These are phyloP conservation scores for Acanthochromis polyacanthus DNA, from an alignment of 2,113 vertebrate species.

Conservation along the genomic window DNA sequence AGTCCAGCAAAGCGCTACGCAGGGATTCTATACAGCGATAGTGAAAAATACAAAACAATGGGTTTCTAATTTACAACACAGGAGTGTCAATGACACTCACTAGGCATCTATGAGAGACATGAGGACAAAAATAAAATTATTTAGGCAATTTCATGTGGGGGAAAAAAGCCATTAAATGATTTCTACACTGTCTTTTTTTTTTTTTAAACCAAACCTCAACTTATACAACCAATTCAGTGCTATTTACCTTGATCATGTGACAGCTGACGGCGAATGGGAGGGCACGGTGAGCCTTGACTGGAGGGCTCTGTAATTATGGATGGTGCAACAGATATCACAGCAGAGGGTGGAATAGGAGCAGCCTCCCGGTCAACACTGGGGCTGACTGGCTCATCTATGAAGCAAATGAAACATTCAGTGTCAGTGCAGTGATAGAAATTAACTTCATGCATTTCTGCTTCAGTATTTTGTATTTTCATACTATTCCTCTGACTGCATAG, in stretches of 20 bases:
- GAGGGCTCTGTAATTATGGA: conserved; percentile 86
- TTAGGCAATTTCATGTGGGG: not conserved
- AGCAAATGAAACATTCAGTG: conserved; percentile 25
- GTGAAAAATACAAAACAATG: not conserved
- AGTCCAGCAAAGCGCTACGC: conserved; percentile 89
- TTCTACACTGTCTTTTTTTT: not conserved
- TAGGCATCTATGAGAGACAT: not conserved
- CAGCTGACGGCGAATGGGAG: conserved; percentile 93
- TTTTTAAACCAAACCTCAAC: not conserved
- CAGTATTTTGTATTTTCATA: not conserved
- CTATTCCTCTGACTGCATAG: not conserved
- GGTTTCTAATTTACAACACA: not conserved
- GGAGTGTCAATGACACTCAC: not conserved
- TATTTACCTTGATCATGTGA: conserved; percentile 96
- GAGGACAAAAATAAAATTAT: not conserved
- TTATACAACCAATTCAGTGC: not conserved
- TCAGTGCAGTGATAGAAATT: conserved; percentile 3
- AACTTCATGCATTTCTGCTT: conserved; percentile 1
- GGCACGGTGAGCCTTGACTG: conserved; percentile 88
- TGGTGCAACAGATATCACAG: conserved; percentile 92
- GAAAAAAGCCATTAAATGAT: not conserved
- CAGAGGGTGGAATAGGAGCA: conserved; percentile 93
- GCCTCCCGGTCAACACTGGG: conserved; percentile 94
- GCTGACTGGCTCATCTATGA: conserved; percentile 94
- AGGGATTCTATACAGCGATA: conserved; percentile 86